Evolutionary conservation across 2,888 invertebrate species (phyloP).

Genomic region (Volucella inanis): DNA sequence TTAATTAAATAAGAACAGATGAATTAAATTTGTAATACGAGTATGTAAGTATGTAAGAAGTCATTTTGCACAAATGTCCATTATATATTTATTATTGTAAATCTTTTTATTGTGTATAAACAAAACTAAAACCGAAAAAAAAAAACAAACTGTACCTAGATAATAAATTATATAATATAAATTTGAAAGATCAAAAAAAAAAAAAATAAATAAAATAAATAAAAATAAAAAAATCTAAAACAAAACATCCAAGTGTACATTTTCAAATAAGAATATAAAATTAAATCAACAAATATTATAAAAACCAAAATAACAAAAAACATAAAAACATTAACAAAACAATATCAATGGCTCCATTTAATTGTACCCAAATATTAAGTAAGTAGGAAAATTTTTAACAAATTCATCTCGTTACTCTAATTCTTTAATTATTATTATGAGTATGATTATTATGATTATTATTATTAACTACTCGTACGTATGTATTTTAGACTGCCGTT

Average conservation of each 20-base stretch:
- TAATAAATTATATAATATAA: slow-evolving; percentile 36
- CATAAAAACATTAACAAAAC: slow-evolving; percentile 30
- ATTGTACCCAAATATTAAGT: slow-evolving; percentile 52
- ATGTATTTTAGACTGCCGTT: slow-evolving; percentile 71
- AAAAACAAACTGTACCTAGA: slow-evolving; percentile 56
- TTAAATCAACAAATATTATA: slow-evolving; percentile 31
- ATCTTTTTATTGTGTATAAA: slow-evolving; percentile 45
- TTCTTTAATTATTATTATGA: slow-evolving; percentile 37
- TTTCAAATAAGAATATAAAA: slow-evolving; percentile 29
- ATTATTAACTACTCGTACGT: background rate
- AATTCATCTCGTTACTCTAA: slow-evolving; percentile 57
- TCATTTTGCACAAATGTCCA: slow-evolving; percentile 65
- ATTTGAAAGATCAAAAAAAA: slow-evolving; percentile 17
- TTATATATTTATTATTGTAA: slow-evolving; percentile 53
- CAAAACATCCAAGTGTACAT: slow-evolving; percentile 45
- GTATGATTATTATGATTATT: too few species aligned
- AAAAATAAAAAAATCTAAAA: background rate
- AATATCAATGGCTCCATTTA: slow-evolving; percentile 61
- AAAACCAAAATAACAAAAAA: slow-evolving; percentile 14
- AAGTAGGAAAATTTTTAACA: slow-evolving; percentile 60
- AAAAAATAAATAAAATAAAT: background rate
- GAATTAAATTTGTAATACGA: slow-evolving; percentile 48
- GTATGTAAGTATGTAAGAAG: slow-evolving; percentile 48
- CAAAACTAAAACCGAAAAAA: background rate
- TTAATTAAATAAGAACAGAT: background rate